phyloP scores from a whole-genome alignment of 2,797 vertebrate species.

The Morus bassanus region DNA sequence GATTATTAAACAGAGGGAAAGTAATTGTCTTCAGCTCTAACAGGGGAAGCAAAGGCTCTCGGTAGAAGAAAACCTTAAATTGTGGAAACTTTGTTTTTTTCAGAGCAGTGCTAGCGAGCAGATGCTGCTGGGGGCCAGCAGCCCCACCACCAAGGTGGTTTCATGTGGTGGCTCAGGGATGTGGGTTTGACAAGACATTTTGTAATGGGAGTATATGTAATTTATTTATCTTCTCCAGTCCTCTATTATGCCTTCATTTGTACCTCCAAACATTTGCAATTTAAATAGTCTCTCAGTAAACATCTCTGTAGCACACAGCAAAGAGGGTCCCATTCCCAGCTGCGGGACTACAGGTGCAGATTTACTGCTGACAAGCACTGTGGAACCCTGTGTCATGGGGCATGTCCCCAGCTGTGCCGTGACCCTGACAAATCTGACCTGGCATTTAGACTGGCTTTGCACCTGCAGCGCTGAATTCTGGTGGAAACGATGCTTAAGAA shows the following conservation, averaged over 20 bases:
- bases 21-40: background rate
- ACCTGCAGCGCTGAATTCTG: background rate
- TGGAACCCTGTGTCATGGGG: fast-evolving
- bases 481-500: background rate
- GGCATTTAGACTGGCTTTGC: background rate
- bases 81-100: background rate
- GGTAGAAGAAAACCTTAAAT: background rate
- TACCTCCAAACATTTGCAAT: background rate
- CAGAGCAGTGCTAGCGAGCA: background rate
- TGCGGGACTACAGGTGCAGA: background rate
- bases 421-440: background rate
- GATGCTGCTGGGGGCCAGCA: background rate
- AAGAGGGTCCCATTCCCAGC: background rate
- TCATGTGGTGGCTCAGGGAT: background rate
- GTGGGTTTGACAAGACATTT: background rate
- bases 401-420: background rate
- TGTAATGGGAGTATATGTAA: fast-evolving
- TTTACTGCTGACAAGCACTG: background rate
- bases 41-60: background rate
- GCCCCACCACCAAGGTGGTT: background rate
- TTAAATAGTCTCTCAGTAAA: background rate
- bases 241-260: background rate
- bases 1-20: constrained; percentile 30
- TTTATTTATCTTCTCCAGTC: background rate
- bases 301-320: background rate